phyloP scores from a whole-genome alignment of 2,888 invertebrate species.

The Synergus itoensis region DNA sequence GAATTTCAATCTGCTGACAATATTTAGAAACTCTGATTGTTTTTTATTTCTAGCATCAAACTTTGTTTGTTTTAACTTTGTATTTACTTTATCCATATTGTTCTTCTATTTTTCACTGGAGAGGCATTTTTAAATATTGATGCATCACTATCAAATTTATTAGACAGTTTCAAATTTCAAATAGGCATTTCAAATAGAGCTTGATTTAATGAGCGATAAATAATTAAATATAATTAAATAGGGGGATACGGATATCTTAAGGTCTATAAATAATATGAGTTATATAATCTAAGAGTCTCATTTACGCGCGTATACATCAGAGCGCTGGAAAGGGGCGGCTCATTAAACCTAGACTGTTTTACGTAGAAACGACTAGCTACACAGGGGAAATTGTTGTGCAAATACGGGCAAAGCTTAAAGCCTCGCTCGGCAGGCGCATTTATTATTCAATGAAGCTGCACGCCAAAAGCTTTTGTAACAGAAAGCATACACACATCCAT shows the following conservation, averaged over 20 bases:
- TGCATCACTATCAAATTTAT: background rate
- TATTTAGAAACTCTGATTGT: background rate
- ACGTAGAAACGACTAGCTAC: conserved; percentile 59
- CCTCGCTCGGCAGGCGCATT: conserved; percentile 57
- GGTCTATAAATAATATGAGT: background rate
- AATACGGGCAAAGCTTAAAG: conserved; percentile 62
- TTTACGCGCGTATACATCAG: background rate
- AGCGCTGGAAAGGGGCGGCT: conserved; percentile 31
- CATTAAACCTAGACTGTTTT: conserved; percentile 48
- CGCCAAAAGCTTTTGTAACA: conserved; percentile 46
- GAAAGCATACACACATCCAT: conserved; percentile 43
- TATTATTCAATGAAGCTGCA: conserved; percentile 68
- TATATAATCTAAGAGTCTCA: background rate
- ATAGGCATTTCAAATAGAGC: too few relatives aligned
- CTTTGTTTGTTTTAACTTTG: background rate
- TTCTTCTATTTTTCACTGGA: background rate
- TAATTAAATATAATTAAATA: background rate
- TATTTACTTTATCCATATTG: background rate
- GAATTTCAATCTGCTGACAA: conserved; percentile 7
- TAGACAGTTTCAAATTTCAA: background rate
- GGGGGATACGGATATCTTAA: background rate
- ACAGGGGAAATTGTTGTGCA: conserved; percentile 66
- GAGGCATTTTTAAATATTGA: background rate
- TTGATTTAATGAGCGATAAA: background rate
- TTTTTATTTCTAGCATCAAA: conserved; percentile 1